phyloP scores from a whole-genome alignment of 2,113 vertebrate species.

The Melanerpes formicivorus region DNA sequence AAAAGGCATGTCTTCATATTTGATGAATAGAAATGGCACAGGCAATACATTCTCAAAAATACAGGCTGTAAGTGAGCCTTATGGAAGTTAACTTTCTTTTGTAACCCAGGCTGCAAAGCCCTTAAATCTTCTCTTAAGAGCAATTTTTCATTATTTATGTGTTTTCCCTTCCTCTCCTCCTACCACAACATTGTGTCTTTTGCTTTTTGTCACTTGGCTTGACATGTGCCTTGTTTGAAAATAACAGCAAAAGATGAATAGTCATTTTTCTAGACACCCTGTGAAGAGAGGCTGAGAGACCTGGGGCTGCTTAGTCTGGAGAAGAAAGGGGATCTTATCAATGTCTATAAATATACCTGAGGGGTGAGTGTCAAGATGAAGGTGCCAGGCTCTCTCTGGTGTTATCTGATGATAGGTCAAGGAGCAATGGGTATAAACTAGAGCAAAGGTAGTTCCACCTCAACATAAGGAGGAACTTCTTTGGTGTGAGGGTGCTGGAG shows the following conservation, averaged over 20 bases:
- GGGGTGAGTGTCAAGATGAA: no score
- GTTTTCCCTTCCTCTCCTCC: neutral
- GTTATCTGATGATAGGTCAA: no score
- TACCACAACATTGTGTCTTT: neutral
- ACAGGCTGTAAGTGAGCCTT: neutral
- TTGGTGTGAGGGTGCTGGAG: no score
- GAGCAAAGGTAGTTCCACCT: no score
- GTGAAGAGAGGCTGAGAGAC: no score
- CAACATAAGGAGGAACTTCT: no score
- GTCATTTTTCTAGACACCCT: neutral
- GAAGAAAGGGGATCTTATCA: no score
- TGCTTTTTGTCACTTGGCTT: neutral
- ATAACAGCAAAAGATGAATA: neutral
- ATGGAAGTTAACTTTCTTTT: neutral
- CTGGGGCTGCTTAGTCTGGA: no score
- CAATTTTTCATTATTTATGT: neutral
- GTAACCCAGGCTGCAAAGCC: neutral
- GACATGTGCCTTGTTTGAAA: neutral
- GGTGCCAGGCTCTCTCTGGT: no score
- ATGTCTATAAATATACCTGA: no score
- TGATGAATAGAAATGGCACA: neutral
- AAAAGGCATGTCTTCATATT: neutral
- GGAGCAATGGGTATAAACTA: no score
- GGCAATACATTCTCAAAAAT: neutral
- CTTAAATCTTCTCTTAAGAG: neutral